These are phyloP conservation scores for Notoglanidium macrostoma DNA, from an alignment of 2,797 vertebrate genomes.

Conservation along the genomic window DNA sequence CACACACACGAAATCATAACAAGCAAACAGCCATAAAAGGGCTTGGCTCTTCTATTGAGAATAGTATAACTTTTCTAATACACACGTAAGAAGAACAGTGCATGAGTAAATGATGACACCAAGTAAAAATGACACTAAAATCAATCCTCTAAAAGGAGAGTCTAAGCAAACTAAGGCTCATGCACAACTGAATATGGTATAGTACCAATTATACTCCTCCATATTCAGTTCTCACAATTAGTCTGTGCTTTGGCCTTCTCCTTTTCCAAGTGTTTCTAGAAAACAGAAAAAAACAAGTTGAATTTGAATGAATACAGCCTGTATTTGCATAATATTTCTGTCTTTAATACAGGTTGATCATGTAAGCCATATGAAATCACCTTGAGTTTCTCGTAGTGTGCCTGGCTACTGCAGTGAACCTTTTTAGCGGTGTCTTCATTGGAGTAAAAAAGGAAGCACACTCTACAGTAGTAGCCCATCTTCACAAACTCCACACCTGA, in stretches of 20 bases:
- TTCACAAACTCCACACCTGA: slow-evolving; percentile 94
- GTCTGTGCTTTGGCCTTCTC: slow-evolving; percentile 66
- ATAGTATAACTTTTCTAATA: not conserved
- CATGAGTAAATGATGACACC: not conserved
- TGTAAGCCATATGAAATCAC: slow-evolving; percentile 62
- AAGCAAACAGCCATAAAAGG: not conserved
- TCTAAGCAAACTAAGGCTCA: not conserved
- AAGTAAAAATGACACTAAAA: slow-evolving; percentile 4
- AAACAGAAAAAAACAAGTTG: not conserved
- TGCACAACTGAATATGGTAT: slow-evolving; percentile 10
- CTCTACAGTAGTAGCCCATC: slow-evolving; percentile 94
- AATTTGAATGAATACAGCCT: not conserved
- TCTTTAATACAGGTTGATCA: not conserved
- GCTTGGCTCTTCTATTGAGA: not conserved
- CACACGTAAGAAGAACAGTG: not conserved
- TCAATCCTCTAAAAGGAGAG: not conserved
- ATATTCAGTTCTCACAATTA: slow-evolving; percentile 32
- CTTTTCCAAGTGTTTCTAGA: slow-evolving; percentile 77
- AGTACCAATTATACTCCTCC: not conserved
- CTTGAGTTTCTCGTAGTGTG: slow-evolving; percentile 95
- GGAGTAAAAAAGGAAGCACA: slow-evolving; percentile 96
- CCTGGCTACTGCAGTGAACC: slow-evolving; percentile 91
- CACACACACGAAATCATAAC: not conserved
- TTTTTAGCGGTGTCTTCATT: slow-evolving; percentile 94
- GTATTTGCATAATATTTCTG: not conserved